Percentiles rank a stretch among this genome's conserved stretches.
Evolutionary conservation across 1,140 invertebrate genomes (phyloP).

Genomic region (Diorhabda sublineata): DNA sequence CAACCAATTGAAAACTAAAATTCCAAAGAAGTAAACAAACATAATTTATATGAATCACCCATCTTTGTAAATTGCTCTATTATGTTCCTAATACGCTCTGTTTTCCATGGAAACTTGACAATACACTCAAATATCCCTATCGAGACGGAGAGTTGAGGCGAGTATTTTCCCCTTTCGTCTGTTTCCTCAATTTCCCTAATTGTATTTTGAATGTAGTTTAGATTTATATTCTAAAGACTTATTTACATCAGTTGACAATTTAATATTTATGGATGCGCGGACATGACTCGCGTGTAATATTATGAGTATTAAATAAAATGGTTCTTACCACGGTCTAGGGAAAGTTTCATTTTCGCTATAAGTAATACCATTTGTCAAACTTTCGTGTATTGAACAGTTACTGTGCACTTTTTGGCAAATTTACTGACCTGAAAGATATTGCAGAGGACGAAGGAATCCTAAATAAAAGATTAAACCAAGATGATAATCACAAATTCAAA

Average conservation of each 20-base stretch:
- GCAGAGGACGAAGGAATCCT: no score
- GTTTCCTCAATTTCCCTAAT: constrained; percentile 14
- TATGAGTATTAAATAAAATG: no score
- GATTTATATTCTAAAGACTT: constrained; percentile 9
- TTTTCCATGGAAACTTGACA: constrained; percentile 15
- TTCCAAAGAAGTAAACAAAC: constrained; percentile 3
- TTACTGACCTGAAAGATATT: no score
- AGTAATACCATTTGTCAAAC: no score
- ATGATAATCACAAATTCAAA: no score
- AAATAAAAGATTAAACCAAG: no score
- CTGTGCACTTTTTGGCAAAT: no score
- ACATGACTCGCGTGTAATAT: neutral
- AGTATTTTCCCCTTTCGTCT: constrained; percentile 5
- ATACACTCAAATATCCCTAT: constrained; percentile 16
- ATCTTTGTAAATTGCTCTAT: constrained; percentile 18
- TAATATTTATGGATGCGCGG: constrained; percentile 6
- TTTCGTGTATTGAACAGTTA: no score
- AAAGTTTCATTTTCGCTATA: no score
- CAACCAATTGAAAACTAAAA: constrained; percentile 6
- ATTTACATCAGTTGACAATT: constrained; percentile 13
- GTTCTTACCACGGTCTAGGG: no score
- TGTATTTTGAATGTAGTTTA: constrained; percentile 16
- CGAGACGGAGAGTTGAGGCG: neutral
- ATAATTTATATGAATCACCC: constrained; percentile 17
- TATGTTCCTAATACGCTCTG: constrained; percentile 15